These are phyloP conservation scores for Sylvietta virens DNA, from an alignment of 2,113 vertebrate genomes.

Conservation along the genomic window DNA sequence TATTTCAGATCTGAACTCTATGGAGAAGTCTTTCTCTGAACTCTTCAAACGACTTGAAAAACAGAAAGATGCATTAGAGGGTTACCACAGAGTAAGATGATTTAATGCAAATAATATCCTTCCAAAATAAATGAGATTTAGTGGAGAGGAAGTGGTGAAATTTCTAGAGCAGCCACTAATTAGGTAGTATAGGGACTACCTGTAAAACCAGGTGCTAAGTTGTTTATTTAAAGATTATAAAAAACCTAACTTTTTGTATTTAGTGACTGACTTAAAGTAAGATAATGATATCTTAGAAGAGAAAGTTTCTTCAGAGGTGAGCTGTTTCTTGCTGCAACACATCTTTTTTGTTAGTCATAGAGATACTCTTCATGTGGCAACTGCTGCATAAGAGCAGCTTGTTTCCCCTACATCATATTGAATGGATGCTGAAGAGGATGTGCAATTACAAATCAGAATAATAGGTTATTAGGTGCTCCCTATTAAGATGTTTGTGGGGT, in stretches of 20 bases:
- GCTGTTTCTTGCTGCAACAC: neutral
- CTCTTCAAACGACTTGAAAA: conserved; percentile 91
- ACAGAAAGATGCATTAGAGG: conserved; percentile 84
- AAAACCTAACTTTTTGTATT: neutral
- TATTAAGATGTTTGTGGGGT: neutral
- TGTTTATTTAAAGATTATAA: neutral
- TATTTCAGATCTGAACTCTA: conserved; percentile 76
- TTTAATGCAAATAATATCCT: neutral
- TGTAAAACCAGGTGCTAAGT: neutral
- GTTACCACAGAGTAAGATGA: conserved; percentile 81
- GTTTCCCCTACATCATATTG: neutral
- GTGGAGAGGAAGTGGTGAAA: neutral
- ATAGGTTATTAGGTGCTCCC: neutral
- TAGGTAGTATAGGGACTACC: neutral
- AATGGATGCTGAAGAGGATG: neutral
- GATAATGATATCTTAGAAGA: neutral
- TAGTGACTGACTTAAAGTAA: neutral
- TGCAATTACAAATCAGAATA: neutral
- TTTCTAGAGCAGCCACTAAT: neutral
- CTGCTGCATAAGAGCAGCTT: neutral
- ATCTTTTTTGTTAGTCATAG: neutral
- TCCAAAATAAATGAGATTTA: neutral
- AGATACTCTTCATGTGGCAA: neutral
- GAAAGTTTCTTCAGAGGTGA: neutral
- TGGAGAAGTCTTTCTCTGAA: conserved; percentile 87